Conservation (phyloP, 2,888 invertebrate genomes). For the Prosopocoilus inquinatus region DNA sequence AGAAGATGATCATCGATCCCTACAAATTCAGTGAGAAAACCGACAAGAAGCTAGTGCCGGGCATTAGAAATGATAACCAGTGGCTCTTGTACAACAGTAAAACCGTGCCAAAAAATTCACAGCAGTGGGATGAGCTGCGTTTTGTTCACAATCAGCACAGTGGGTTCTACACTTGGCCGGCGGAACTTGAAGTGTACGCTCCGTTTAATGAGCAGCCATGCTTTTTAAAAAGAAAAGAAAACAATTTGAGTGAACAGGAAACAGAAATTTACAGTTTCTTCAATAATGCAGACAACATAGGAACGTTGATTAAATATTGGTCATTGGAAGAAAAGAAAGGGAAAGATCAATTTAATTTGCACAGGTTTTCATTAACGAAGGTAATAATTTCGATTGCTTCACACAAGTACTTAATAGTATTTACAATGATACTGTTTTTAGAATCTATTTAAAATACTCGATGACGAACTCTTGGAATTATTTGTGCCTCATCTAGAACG, state of each 20-base stretch:
- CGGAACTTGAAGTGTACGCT: conserved; percentile 62
- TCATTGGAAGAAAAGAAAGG: conserved; percentile 86
- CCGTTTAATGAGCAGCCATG: conserved; percentile 60
- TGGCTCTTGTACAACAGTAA: conserved; percentile 72
- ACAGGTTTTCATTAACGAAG: conserved; percentile 70
- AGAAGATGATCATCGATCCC: conserved; percentile 61
- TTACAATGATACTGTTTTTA: conserved; percentile 35
- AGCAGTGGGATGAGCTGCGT: conserved; percentile 72
- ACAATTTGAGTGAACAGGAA: conserved; percentile 66
- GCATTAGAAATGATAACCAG: conserved; percentile 67
- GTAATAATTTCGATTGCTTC: conserved; percentile 47
- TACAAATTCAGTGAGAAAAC: conserved; percentile 10
- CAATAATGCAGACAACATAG: conserved; percentile 62
- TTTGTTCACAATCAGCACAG: conserved; percentile 66
- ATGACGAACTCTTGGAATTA: conserved; percentile 60
- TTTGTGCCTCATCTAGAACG: conserved; percentile 65
- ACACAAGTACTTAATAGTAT: neutral
- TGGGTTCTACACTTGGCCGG: conserved; percentile 58
- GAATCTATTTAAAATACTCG: conserved; percentile 76
- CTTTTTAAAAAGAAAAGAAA: conserved; percentile 51
- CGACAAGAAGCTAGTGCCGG: conserved; percentile 43
- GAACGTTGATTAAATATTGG: conserved; percentile 68
- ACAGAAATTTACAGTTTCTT: conserved; percentile 67
- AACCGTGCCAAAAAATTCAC: conserved; percentile 59
- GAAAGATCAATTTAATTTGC: conserved; percentile 73